Conservation (phyloP, 2,113 vertebrate genomes). For the Eulacestoma nigropectus region DNA sequence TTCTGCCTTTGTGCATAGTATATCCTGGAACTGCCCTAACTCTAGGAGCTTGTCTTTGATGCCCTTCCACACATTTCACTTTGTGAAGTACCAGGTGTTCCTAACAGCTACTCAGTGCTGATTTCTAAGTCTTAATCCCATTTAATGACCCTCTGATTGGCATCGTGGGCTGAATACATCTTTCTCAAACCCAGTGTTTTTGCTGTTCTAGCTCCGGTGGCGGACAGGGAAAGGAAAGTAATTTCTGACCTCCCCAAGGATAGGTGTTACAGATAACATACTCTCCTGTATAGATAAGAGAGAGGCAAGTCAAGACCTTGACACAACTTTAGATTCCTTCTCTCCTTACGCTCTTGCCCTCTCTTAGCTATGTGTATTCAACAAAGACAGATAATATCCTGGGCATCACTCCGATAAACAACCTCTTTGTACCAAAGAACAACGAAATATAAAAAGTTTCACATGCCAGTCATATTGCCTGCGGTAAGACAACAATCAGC, state of each 20-base stretch:
- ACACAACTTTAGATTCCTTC: neutral
- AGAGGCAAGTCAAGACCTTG: neutral
- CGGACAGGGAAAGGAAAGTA: neutral
- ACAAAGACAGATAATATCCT: neutral
- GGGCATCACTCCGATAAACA: neutral
- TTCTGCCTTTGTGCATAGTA: neutral
- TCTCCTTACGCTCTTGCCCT: neutral
- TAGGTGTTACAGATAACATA: neutral
- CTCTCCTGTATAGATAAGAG: neutral
- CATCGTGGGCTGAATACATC: neutral
- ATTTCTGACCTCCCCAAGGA: neutral
- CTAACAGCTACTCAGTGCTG: neutral
- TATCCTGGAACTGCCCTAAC: neutral
- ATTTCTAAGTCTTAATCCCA: neutral
- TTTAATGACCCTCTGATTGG: neutral
- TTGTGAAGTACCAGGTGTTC: neutral
- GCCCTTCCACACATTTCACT: neutral
- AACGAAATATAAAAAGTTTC: neutral
- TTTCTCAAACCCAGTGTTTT: neutral
- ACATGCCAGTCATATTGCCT: neutral
- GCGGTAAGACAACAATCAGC: neutral
- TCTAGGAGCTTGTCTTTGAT: neutral
- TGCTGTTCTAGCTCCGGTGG: neutral
- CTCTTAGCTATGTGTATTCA: neutral
- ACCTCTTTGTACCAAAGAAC: neutral